Evolutionary conservation across 2,113 vertebrate species (phyloP).

Genomic region (Coregonus clupeaformis): DNA sequence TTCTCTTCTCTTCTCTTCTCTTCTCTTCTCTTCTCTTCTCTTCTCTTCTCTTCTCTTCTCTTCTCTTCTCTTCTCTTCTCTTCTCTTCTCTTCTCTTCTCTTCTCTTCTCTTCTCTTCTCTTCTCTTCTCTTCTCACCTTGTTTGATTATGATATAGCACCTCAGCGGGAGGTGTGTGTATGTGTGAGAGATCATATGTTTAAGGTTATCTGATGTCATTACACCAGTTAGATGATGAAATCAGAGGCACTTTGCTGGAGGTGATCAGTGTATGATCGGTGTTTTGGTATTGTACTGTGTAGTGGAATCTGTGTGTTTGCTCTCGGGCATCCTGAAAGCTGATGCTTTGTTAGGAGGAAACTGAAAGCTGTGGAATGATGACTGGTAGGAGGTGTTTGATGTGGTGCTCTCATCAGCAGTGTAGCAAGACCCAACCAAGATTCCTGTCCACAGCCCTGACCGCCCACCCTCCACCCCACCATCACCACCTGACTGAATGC

Average conservation of each 20-base stretch:
- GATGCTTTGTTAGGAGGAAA: no score
- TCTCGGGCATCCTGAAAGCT: slow-evolving; percentile 10
- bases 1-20: background rate
- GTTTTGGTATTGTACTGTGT: background rate
- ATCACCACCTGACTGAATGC: no score
- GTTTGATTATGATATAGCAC: slow-evolving; percentile 56
- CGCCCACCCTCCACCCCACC: no score
- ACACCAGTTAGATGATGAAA: background rate
- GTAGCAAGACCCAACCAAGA: no score
- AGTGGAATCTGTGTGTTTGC: background rate
- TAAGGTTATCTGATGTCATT: background rate
- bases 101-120: background rate
- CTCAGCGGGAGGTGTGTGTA: slow-evolving; percentile 26
- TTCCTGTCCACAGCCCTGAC: no score
- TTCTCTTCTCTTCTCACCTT: slow-evolving; percentile 28
- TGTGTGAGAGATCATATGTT: slow-evolving; percentile 59
- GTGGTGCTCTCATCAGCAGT: no score
- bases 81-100: background rate
- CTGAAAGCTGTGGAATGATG: no score
- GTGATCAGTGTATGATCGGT: background rate
- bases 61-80: background rate
- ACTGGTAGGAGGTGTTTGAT: no score
- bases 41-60: background rate
- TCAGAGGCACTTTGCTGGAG: background rate
- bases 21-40: background rate